Evolutionary conservation across 2,797 vertebrate genomes (phyloP), one percentile per base, ranked within the genome.

Genomic region (Chelidonichthys spinosus): DNA sequence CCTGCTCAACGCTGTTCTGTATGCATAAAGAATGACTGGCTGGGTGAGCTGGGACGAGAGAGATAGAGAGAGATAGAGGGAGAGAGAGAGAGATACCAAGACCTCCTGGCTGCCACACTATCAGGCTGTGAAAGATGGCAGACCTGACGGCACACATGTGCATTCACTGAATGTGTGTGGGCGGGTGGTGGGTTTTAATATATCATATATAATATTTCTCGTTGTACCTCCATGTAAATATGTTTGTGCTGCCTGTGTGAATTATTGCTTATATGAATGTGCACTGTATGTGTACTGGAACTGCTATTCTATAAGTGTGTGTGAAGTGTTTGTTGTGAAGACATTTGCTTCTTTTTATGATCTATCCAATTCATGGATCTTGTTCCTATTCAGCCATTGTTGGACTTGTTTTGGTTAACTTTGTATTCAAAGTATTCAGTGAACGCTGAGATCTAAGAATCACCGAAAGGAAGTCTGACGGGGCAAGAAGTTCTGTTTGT

Each of bases 21-120:
- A 84, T 86, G 83, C 79, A 83, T 40, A 61, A 14, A 32, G 46
- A 66, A 46, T 6, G 76, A 63, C 67, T 74, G 74, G 69, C 79
- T 59, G 63, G 55, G 68, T 0, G 52, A 83, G 76, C 17, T 36
- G 54, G 76, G 74, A 59, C n/a, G 33, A 79, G 74, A 42, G 40
- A 42, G 40, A 42, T 5, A 42, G 40, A 42, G 25, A 46, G 67
- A 62, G 69, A 40, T 62, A 60, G 74, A 82, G 3, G 61, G 80
- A 70, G 67, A 18, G 40, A 75, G 76, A 2, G 42, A 69, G 78
- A 72, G 80, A 86, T 72, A 76, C 59, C 35, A 33, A 53, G 72
- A 88, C 82, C 89, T 79, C 72, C 84, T 79, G 78, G 80, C 85
- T 86, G 73, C 76, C 50, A 25, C 85, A 68, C 75, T 85, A 80